Percentiles rank a stretch among this genome's conserved stretches.
Evolutionary conservation across 2,797 vertebrate genomes (phyloP).

Genomic region (Mustela erminea): DNA sequence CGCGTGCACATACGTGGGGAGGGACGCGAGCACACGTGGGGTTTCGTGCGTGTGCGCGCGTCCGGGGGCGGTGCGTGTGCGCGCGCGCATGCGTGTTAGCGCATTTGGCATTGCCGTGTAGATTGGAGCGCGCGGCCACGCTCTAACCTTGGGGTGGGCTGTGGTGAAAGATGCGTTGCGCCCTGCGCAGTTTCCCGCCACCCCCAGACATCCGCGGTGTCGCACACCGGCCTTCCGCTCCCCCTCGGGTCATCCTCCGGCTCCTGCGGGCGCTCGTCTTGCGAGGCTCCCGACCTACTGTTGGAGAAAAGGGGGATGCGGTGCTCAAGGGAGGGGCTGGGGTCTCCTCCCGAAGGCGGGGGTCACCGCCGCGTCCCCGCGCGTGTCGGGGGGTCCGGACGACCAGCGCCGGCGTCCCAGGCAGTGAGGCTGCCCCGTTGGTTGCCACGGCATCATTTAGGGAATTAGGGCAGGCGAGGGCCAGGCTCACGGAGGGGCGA

Average conservation of each 20-base stretch:
- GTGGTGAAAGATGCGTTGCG: rapidly evolving
- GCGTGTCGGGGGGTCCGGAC: neutral
- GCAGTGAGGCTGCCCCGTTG: too few species aligned
- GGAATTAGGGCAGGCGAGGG: too few species aligned
- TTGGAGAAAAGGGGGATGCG: neutral
- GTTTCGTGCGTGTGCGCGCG: too few species aligned
- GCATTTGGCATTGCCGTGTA: neutral
- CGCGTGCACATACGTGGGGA: too few species aligned
- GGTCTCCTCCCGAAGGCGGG: neutral
- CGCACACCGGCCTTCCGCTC: neutral
- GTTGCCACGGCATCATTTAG: too few species aligned
- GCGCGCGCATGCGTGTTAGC: too few species aligned
- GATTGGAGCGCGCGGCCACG: neutral
- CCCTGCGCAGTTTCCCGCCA: neutral
- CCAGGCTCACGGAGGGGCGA: too few species aligned
- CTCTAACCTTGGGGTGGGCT: neutral
- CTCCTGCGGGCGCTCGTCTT: neutral
- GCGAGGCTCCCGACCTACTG: neutral
- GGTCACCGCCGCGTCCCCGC: too few species aligned
- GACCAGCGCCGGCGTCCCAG: neutral
- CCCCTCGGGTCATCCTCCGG: neutral
- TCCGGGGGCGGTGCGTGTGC: too few species aligned
- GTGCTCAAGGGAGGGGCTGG: neutral
- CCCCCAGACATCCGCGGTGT: neutral
- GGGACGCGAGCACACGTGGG: too few species aligned